A percentile compares a stretch with the other conserved stretches of the same genome.
Conservation (phyloP, 1,140 invertebrate species). For the Drosophila sulfurigaster region DNA sequence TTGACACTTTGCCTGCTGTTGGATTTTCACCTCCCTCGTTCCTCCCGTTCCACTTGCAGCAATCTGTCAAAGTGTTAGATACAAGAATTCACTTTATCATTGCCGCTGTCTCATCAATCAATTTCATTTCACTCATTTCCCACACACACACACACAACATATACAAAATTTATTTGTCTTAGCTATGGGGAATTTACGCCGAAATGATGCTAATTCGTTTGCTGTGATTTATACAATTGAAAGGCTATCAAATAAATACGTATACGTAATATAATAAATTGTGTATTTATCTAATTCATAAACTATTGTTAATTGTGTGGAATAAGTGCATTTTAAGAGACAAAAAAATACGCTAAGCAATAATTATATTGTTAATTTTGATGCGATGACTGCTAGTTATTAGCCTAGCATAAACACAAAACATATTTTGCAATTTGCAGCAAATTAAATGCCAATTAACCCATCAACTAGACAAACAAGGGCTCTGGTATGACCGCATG, state of each 20-base stretch:
- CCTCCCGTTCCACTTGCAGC: neutral
- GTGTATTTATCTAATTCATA: slow-evolving; percentile 1
- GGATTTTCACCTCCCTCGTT: slow-evolving; percentile 22
- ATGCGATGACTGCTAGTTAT: neutral
- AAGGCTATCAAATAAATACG: slow-evolving; percentile 14
- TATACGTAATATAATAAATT: slow-evolving; percentile 27
- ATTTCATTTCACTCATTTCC: slow-evolving; percentile 66
- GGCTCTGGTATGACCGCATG: slow-evolving; percentile 12
- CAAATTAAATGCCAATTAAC: slow-evolving; percentile 78
- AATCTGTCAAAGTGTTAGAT: slow-evolving; percentile 81
- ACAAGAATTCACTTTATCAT: slow-evolving; percentile 36
- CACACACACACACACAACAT: slow-evolving; percentile 47
- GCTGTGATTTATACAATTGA: slow-evolving; percentile 27
- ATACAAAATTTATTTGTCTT: slow-evolving; percentile 36
- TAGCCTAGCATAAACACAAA: neutral
- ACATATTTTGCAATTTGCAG: slow-evolving; percentile 55
- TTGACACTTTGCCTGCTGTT: slow-evolving; percentile 67
- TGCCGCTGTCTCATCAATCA: slow-evolving; percentile 68
- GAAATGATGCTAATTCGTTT: slow-evolving; percentile 25
- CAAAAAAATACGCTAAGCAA: neutral
- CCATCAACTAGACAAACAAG: slow-evolving; percentile 59
- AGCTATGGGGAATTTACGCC: slow-evolving; percentile 3
- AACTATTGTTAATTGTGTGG: slow-evolving; percentile 1
- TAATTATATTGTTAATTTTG: neutral
- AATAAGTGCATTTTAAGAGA: neutral